A percentile compares a stretch with the other conserved stretches of the same genome.
phyloP scores from a whole-genome alignment of 1,140 invertebrate species.

The Eufriesea mexicana region DNA sequence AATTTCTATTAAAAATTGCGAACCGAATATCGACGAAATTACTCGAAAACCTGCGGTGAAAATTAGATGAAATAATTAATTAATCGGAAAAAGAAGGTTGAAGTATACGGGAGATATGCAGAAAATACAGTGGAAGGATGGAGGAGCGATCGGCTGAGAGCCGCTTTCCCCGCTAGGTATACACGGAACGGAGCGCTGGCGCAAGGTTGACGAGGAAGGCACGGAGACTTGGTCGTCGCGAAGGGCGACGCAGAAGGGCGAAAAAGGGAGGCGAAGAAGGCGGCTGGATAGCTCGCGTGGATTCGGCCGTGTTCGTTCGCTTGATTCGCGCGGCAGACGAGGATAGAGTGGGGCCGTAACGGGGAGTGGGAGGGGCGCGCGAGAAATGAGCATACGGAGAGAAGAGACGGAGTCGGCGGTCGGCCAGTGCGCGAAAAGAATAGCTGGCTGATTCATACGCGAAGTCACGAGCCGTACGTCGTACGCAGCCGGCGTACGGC shows the following conservation, averaged over 20 bases:
- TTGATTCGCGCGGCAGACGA: slow-evolving; percentile 7
- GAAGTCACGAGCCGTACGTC: slow-evolving; percentile 67
- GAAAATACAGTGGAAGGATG: neutral
- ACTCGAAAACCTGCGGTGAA: too few species aligned
- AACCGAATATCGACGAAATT: too few species aligned
- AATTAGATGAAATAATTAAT: too few species aligned
- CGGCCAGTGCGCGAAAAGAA: slow-evolving; percentile 65
- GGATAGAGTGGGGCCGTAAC: slow-evolving; percentile 19
- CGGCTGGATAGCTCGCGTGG: neutral
- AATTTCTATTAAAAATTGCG: too few species aligned
- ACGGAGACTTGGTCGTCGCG: neutral
- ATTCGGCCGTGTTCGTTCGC: slow-evolving; percentile 10
- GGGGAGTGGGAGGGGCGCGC: slow-evolving; percentile 16
- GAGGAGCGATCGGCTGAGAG: neutral
- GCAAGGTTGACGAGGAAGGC: slow-evolving; percentile 11
- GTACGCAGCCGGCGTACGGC: slow-evolving; percentile 58
- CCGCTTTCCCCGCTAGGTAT: neutral
- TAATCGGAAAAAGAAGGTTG: too few species aligned
- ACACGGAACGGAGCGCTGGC: neutral
- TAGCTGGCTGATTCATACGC: slow-evolving; percentile 74
- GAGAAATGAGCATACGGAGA: slow-evolving; percentile 49
- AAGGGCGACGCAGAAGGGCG: slow-evolving; percentile 1
- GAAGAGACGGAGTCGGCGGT: slow-evolving; percentile 54
- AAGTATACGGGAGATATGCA: too few species aligned
- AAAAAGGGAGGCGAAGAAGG: neutral